Evolutionary conservation across 1,140 invertebrate genomes (phyloP).

Genomic region (Aricia agestis): DNA sequence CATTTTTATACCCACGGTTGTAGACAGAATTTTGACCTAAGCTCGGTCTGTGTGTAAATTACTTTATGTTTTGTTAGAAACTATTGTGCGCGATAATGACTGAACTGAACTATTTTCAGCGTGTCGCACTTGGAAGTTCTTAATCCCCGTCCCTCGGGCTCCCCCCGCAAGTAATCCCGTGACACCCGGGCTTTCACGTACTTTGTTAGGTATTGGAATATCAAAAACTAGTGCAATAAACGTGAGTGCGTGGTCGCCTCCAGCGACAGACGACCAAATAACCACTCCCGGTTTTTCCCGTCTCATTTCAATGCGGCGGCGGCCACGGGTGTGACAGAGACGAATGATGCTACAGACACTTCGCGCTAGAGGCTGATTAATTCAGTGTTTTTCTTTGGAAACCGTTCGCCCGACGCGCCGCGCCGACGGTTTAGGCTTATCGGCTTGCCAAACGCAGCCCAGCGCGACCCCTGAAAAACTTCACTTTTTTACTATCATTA

Average conservation of each 20-base stretch:
- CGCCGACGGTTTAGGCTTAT: constrained; percentile 56
- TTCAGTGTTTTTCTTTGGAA: constrained; percentile 70
- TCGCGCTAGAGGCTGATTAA: constrained; percentile 59
- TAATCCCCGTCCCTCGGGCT: neutral
- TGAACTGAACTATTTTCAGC: neutral
- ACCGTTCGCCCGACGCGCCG: constrained; percentile 46
- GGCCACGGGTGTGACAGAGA: constrained; percentile 50
- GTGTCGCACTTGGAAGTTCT: neutral
- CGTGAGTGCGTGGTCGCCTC: constrained; percentile 44
- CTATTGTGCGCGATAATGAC: neutral
- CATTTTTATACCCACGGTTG: too few species aligned
- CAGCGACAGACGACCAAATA: constrained; percentile 59
- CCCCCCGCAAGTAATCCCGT: neutral
- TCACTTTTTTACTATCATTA: constrained; percentile 17
- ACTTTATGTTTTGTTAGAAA: too few species aligned
- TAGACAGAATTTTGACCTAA: too few species aligned
- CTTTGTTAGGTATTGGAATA: neutral
- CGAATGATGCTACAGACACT: constrained; percentile 50
- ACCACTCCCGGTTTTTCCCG: constrained; percentile 54
- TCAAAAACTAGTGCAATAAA: constrained; percentile 9
- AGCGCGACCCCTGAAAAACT: constrained; percentile 6
- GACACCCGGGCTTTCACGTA: neutral
- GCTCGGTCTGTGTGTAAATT: too few species aligned
- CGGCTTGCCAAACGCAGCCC: constrained; percentile 29
- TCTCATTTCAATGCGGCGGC: constrained; percentile 40